These are phyloP conservation scores for Prolemur simus DNA, from an alignment of 2,113 vertebrate genomes.

Conservation along the genomic window DNA sequence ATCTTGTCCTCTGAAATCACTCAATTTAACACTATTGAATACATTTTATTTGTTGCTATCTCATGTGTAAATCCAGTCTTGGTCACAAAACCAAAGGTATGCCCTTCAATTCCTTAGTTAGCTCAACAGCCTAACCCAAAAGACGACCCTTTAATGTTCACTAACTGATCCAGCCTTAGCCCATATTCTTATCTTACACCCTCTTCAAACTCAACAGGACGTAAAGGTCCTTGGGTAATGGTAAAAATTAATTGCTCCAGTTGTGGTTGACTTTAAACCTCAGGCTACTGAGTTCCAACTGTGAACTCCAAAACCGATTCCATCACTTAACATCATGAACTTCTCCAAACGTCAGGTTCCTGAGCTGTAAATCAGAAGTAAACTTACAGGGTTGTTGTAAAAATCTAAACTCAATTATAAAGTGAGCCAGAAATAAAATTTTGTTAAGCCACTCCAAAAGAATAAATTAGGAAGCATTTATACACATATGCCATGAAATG, in stretches of 20 bases:
- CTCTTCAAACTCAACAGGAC: neutral
- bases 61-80: neutral
- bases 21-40: neutral
- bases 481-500: neutral
- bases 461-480: neutral
- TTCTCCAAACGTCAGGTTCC: neutral
- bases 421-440: slow-evolving; percentile 2
- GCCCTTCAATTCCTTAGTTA: neutral
- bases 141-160: neutral
- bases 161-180: neutral
- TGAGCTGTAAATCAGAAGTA: neutral
- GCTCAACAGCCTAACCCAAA: neutral
- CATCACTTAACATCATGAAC: neutral
- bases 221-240: neutral
- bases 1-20: neutral
- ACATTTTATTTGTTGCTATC: neutral
- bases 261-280: neutral
- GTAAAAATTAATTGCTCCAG: neutral
- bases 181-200: neutral
- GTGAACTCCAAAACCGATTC: neutral
- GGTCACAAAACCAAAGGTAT: neutral
- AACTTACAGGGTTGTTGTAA: neutral
- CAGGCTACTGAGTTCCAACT: neutral
- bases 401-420: slow-evolving; percentile 10
- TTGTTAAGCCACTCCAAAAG: neutral